Conservation (phyloP, 2,888 invertebrate genomes). For the Fragum fragum region DNA sequence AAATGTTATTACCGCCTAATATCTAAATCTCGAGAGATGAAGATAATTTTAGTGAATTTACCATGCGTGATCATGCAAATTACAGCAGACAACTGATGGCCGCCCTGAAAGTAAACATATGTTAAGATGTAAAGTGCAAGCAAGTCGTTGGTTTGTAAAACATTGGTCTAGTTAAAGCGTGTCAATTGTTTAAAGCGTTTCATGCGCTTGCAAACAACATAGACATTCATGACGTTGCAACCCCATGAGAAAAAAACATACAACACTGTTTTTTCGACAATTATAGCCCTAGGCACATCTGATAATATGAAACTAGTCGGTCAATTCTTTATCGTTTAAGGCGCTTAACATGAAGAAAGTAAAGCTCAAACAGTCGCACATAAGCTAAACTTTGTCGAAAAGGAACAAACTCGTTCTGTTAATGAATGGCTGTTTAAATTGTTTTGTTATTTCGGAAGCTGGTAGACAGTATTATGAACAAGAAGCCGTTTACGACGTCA, state of each 20-base stretch:
- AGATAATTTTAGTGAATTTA: constrained; percentile 16
- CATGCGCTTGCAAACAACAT: constrained; percentile 36
- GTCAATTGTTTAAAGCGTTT: constrained; percentile 25
- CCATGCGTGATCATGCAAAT: constrained; percentile 24
- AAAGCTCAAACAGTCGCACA: constrained; percentile 34
- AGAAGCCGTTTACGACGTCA: constrained; percentile 10
- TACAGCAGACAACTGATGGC: constrained; percentile 31
- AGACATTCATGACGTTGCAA: constrained; percentile 39
- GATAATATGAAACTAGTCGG: constrained; percentile 11
- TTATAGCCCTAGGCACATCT: constrained; percentile 4
- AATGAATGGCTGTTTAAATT: constrained; percentile 19
- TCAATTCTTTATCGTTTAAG: constrained; percentile 11
- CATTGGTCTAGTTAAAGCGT: constrained; percentile 10
- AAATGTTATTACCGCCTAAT: no score
- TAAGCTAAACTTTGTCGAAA: constrained; percentile 24
- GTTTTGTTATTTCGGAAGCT: constrained; percentile 27
- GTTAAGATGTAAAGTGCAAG: constrained; percentile 11
- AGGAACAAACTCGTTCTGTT: constrained; percentile 14
- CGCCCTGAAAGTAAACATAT: constrained; percentile 25
- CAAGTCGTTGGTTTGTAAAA: constrained; percentile 10
- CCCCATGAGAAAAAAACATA: constrained; percentile 70
- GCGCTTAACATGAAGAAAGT: constrained; percentile 24
- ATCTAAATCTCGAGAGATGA: no score
- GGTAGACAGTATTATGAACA: constrained; percentile 16
- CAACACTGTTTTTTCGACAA: constrained; percentile 32